Base-by-base conservation (phyloP, 2,888 invertebrate species). In the Drosophila barbarae region DNA sequence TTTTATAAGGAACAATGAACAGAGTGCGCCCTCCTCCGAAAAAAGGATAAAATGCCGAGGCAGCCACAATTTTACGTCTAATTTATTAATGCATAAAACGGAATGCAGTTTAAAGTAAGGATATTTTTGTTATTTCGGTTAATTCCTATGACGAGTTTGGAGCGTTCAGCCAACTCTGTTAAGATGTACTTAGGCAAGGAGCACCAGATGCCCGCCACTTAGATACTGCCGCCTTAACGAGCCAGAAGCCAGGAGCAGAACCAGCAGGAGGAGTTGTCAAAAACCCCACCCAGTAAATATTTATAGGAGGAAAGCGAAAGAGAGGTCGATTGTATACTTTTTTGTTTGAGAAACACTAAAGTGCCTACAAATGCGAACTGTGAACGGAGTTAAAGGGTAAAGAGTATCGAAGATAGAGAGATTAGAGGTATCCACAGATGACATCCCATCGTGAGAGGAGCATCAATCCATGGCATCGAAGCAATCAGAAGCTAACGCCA, bases 301-400 rank as follows among this genome's bases (percentile, higher is more conserved):
- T 49, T 47, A 49, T 52, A 42, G 5, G 9, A 41, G 30, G n/a
- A 32, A 15, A 51, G 32, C 26, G 18, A 30, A 8, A 47, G 18
- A 18, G 18, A 50, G 59, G 34, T 47, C 57, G 52, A 65, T 60
- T 69, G 64, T 60, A 51, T 41, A 72, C 76, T 78, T 83, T 85
- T 84, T 76, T 60, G 76, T 83, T 86, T 78, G 53, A 71, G 72
- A 84, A 83, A 85, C 86, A 84, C 79, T 73, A 69, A 83, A 85
- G 86, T 83, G 83, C 86, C 83, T 83, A 70, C 36, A 72, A 61
- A 72, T 66, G 50, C 71, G 52, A 60, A 71, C 49, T 71, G 54
- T 64, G 69, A 12, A 28, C 23, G 23, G 23, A 23, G 23, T 23
- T 23, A 23, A 23, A 23, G 23, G 5, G 23, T 23, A 23, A 23